These are phyloP conservation scores for Clistopyga incitator DNA, from an alignment of 2,888 invertebrate genomes.

Conservation along the genomic window DNA sequence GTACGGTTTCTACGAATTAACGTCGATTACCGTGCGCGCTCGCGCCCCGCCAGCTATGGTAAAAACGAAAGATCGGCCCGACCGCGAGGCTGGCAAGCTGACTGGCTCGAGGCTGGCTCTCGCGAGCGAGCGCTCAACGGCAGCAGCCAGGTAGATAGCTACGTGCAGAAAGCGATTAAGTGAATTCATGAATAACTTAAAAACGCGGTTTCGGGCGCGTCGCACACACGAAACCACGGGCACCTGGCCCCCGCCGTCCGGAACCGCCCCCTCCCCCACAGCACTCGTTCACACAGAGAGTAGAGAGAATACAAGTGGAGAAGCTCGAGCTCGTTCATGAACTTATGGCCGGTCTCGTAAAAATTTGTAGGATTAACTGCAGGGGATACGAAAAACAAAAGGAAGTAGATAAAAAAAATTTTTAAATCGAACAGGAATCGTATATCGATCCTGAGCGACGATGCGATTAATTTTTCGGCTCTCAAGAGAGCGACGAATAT, in stretches of 20 bases:
- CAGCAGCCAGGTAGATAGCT: constrained; percentile 51
- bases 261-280: constrained; percentile 41
- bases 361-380: constrained; percentile 28
- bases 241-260: constrained; percentile 75
- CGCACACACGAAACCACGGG: constrained; percentile 62
- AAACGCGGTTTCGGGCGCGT: constrained; percentile 70
- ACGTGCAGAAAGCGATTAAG: constrained; percentile 82
- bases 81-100: constrained; percentile 26
- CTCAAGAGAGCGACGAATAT: constrained; percentile 8
- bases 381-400: constrained; percentile 27
- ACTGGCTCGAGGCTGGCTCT: constrained; percentile 8
- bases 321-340: constrained; percentile 20
- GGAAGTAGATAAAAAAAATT: neutral
- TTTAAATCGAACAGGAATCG: constrained; percentile 13
- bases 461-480: constrained; percentile 49
- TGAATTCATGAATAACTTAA: constrained; percentile 84
- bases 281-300: constrained; percentile 28
- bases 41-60: constrained; percentile 67
- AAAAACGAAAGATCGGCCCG: constrained; percentile 72
- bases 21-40: constrained; percentile 80
- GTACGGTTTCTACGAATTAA: constrained; percentile 83
- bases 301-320: constrained; percentile 8
- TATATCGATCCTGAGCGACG: constrained; percentile 25
- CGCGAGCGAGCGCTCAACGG: neutral
- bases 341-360: constrained; percentile 26